phyloP scores from a whole-genome alignment of 2,113 vertebrate genomes.

The Eurystomus gularis region DNA sequence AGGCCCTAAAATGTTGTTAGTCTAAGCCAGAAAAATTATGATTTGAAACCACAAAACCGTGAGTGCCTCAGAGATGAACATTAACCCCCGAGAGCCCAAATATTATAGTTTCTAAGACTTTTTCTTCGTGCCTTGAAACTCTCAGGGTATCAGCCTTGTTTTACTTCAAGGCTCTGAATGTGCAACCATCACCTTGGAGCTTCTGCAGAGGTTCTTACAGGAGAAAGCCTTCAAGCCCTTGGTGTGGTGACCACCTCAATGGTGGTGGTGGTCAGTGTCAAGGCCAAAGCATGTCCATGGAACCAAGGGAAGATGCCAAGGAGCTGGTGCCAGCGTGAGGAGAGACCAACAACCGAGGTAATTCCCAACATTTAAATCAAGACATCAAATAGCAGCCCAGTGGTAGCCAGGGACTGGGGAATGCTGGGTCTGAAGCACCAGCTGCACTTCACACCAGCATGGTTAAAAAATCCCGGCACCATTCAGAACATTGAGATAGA shows the following conservation, averaged over 20 bases:
- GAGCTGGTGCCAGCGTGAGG: background rate
- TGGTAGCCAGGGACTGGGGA: background rate
- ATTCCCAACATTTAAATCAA: too few species aligned
- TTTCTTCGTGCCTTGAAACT: background rate
- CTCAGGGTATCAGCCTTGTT: background rate
- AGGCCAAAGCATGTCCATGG: background rate
- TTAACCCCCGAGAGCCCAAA: background rate
- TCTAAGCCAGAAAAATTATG: background rate
- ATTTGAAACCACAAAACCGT: background rate
- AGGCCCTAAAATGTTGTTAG: background rate
- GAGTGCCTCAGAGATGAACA: background rate
- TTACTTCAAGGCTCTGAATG: background rate
- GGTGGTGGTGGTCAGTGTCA: accelerated
- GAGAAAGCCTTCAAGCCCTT: background rate
- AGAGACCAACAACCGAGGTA: background rate
- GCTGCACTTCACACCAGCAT: background rate
- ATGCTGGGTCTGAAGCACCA: background rate
- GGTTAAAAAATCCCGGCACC: background rate
- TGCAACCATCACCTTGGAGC: accelerated
- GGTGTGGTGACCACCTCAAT: background rate
- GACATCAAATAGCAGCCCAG: background rate
- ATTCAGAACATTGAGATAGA: background rate
- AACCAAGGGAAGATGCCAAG: background rate
- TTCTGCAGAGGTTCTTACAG: background rate
- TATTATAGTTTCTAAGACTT: background rate